Percentiles rank a stretch among this genome's conserved stretches.
Evolutionary conservation across 53 echinoderm and acorn worm species (phyloP).

Genomic region (Temnopleurus reevesii): DNA sequence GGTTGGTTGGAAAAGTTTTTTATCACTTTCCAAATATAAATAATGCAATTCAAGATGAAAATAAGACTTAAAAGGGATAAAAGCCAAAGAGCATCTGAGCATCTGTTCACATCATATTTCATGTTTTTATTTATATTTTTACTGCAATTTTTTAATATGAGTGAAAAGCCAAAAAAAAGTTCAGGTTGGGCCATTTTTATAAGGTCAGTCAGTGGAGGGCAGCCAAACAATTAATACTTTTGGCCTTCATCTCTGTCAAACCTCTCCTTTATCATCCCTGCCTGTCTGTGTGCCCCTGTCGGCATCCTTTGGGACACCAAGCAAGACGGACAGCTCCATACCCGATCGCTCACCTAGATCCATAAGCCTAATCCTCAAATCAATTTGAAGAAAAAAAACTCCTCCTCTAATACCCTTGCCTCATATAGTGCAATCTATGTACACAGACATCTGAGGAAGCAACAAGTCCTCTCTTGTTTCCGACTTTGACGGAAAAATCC

Average conservation of each 20-base stretch:
- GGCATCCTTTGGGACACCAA: conserved; percentile 44
- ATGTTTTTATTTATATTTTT: too few species aligned
- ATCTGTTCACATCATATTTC: too few species aligned
- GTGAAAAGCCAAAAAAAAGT: too few species aligned
- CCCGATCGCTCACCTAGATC: conserved; percentile 51
- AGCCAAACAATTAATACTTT: too few species aligned
- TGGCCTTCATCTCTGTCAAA: neutral
- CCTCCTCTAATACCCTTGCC: neutral
- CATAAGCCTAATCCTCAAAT: conserved; percentile 29
- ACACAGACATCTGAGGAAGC: neutral
- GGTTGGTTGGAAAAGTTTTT: too few species aligned
- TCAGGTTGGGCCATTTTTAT: too few species aligned
- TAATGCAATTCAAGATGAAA: too few species aligned
- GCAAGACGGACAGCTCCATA: conserved; percentile 27
- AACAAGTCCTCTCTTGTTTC: neutral
- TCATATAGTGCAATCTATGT: neutral
- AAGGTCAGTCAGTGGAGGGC: too few species aligned
- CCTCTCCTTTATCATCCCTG: conserved; percentile 2
- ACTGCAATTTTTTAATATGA: too few species aligned
- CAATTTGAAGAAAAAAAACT: conserved; percentile 11
- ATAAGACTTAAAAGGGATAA: too few species aligned
- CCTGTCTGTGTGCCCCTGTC: neutral
- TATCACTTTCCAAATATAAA: too few species aligned
- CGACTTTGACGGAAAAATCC: neutral
- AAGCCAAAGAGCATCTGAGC: too few species aligned